Conservation (phyloP, 1,140 invertebrate genomes). For the Hylyphantes graminicola region DNA sequence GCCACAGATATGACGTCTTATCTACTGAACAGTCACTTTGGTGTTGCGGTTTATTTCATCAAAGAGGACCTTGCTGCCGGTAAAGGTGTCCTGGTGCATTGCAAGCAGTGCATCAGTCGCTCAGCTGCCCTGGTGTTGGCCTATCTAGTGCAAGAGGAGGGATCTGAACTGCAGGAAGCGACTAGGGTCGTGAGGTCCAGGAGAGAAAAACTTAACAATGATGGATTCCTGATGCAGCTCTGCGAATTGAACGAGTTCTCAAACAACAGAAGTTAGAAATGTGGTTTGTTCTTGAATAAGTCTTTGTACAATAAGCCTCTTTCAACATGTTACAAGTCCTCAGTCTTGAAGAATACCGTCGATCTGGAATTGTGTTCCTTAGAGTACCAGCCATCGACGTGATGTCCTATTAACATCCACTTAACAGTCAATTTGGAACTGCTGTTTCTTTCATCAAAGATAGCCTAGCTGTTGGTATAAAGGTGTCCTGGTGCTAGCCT, state of each 20-base stretch:
- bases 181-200: constrained; percentile 69
- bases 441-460: constrained; percentile 84
- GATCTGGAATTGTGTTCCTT: constrained; percentile 79
- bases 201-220: constrained; percentile 71
- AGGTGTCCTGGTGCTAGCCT: constrained; percentile 75
- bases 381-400: constrained; percentile 83
- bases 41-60: constrained; percentile 82
- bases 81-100: constrained; percentile 78
- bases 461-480: constrained; percentile 73
- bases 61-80: constrained; percentile 76
- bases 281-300: no score
- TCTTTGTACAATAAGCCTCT: constrained; percentile 22
- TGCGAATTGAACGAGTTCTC: constrained; percentile 63
- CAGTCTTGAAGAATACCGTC: constrained; percentile 74
- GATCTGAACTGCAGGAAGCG: constrained; percentile 63
- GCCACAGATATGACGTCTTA: constrained; percentile 80
- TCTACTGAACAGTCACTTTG: constrained; percentile 83
- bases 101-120: constrained; percentile 82
- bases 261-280: not conserved
- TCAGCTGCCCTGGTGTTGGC: constrained; percentile 80
- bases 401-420: constrained; percentile 78
- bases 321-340: constrained; percentile 67
- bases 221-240: constrained; percentile 69
- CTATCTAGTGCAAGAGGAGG: constrained; percentile 61
- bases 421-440: constrained; percentile 81